A percentile compares a stretch with the other conserved stretches of the same genome.
phyloP scores from a whole-genome alignment of 2,888 invertebrate species.

The Hemaris fuciformis region DNA sequence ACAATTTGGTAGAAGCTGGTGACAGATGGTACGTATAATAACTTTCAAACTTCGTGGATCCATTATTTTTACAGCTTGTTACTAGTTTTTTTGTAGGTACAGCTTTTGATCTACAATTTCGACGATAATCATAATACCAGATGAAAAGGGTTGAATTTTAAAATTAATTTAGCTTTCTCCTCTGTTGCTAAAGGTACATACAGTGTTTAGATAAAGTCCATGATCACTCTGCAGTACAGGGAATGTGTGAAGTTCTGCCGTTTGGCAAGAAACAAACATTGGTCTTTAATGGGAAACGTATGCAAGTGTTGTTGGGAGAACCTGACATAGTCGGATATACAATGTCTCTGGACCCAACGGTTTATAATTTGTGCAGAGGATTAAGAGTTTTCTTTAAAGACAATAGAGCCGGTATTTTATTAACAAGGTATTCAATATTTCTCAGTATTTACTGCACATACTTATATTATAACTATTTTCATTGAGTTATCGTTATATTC shows the following conservation, averaged over 20 bases:
- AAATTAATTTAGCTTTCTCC: no score
- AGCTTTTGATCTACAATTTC: no score
- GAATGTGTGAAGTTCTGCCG: slow-evolving; percentile 72
- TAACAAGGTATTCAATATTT: slow-evolving; percentile 55
- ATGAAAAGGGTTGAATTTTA: no score
- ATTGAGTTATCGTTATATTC: no score
- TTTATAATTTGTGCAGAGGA: slow-evolving; percentile 78
- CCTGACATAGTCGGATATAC: slow-evolving; percentile 75
- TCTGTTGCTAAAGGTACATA: slow-evolving; percentile 51
- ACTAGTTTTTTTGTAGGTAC: no score
- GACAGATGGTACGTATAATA: slow-evolving; percentile 72
- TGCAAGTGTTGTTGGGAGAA: slow-evolving; percentile 68
- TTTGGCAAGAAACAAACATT: slow-evolving; percentile 70
- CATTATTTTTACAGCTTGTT: no score
- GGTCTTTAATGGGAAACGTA: slow-evolving; percentile 61
- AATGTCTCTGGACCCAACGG: slow-evolving; percentile 69
- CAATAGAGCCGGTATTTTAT: slow-evolving; percentile 75
- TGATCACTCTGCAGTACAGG: slow-evolving; percentile 71
- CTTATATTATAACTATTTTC: no score
- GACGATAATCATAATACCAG: no score
- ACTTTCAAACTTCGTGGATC: no score
- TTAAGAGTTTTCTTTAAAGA: slow-evolving; percentile 79
- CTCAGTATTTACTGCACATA: neutral
- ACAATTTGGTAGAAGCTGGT: slow-evolving; percentile 79
- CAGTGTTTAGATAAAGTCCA: slow-evolving; percentile 71